phyloP scores from a whole-genome alignment of 2,888 invertebrate species.

The Eledona agricola region DNA sequence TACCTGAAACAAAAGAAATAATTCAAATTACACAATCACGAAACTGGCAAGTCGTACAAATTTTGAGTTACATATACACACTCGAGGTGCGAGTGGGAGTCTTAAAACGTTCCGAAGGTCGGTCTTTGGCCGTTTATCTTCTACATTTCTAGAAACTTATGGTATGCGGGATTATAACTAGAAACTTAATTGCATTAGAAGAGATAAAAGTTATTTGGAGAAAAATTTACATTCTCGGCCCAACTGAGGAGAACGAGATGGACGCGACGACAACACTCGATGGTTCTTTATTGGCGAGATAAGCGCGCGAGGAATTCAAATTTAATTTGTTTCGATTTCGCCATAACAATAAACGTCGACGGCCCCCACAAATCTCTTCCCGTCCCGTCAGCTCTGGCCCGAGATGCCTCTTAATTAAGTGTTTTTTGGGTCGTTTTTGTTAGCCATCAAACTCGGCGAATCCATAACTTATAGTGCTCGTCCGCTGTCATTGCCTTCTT shows the following conservation, averaged over 20 bases:
- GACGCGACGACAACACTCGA: no score
- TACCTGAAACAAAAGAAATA: constrained; percentile 24
- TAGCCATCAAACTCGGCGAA: constrained; percentile 13
- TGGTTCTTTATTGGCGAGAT: no score
- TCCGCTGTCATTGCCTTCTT: constrained; percentile 20
- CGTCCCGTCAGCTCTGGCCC: no score
- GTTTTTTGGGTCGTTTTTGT: no score
- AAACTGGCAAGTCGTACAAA: neutral
- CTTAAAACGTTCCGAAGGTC: constrained; percentile 9
- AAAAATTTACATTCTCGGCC: no score
- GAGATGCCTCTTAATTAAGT: no score
- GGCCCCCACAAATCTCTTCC: no score
- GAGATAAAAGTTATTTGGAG: constrained; percentile 13
- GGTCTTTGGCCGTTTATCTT: constrained; percentile 10
- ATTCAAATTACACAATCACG: neutral
- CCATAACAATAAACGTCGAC: no score
- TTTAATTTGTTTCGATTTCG: no score
- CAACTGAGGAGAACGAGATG: constrained; percentile 2
- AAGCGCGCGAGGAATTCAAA: no score
- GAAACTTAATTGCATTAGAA: constrained; percentile 15
- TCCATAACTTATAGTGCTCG: constrained; percentile 18
- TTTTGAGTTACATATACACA: neutral
- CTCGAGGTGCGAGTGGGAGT: constrained; percentile 4
- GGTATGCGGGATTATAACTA: constrained; percentile 17
- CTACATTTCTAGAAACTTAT: constrained; percentile 3